Evolutionary conservation across 2,888 invertebrate species (phyloP).

Genomic region (Chirona hameri): DNA sequence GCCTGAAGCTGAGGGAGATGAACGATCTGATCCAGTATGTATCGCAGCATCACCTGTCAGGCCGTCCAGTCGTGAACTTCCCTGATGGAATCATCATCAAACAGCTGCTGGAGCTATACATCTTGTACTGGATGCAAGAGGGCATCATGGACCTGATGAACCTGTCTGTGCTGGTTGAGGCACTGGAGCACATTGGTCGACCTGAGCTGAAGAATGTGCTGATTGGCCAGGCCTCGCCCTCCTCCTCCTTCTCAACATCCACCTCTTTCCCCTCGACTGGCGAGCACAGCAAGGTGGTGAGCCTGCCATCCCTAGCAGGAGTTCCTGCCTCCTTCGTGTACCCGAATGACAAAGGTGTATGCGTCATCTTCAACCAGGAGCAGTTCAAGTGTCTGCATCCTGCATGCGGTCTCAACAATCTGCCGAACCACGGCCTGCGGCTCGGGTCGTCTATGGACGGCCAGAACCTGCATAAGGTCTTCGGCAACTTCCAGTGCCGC

Average conservation of each 20-base stretch:
- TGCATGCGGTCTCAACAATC: background rate
- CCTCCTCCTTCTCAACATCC: no score
- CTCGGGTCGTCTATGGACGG: background rate
- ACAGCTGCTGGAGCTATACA: background rate
- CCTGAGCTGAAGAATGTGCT: background rate
- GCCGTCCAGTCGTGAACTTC: background rate
- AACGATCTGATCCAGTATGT: background rate
- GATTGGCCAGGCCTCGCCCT: background rate
- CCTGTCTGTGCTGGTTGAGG: background rate
- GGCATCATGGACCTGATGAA: background rate
- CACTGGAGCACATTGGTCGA: background rate
- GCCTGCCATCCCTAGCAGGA: background rate
- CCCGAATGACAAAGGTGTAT: background rate
- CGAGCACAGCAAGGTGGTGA: background rate
- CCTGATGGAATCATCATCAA: background rate
- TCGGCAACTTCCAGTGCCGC: background rate
- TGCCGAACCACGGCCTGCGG: background rate
- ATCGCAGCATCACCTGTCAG: background rate
- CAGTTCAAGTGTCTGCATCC: background rate
- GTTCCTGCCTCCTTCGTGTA: background rate
- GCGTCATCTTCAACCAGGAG: constrained; percentile 7
- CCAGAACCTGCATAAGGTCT: background rate
- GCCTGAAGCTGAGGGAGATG: background rate
- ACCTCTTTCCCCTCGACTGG: background rate
- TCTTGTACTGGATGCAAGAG: constrained; percentile 6